A percentile compares a stretch with the other conserved stretches of the same genome.
These are phyloP conservation scores for Sebastes wilsoni DNA, from an alignment of 2,797 vertebrate species.

Conservation along the genomic window DNA sequence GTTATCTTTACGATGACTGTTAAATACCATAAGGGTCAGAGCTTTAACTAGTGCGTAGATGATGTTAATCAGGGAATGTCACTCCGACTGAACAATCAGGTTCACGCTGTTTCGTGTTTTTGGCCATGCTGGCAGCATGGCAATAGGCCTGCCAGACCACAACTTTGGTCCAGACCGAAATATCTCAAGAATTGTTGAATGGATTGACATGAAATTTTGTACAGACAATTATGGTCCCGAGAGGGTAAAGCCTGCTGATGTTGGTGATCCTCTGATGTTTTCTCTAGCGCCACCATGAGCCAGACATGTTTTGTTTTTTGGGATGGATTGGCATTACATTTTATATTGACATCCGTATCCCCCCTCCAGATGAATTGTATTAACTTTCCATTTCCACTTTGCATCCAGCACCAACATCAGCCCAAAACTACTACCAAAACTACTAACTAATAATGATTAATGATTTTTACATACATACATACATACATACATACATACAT, in stretches of 20 bases:
- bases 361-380: not conserved
- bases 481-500: too few species aligned
- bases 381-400: not conserved
- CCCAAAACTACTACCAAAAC: too few species aligned
- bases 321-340: not conserved
- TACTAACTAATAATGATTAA: too few species aligned
- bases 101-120: constrained; percentile 6
- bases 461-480: not conserved
- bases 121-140: not conserved
- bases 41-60: not conserved
- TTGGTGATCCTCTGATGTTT: too few species aligned
- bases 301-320: not conserved
- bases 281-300: too few species aligned
- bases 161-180: not conserved
- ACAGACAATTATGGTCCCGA: not conserved
- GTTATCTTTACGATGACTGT: constrained; percentile 3
- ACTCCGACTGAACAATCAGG: constrained; percentile 25
- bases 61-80: not conserved
- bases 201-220: not conserved
- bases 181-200: not conserved
- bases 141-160: not conserved
- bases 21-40: constrained; percentile 25
- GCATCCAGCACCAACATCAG: not conserved
- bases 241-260: too few species aligned
- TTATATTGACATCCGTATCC: not conserved